Evolutionary conservation across 2,113 vertebrate genomes (phyloP), one percentile per base, ranked within the genome.

Genomic region (Gadus macrocephalus): DNA sequence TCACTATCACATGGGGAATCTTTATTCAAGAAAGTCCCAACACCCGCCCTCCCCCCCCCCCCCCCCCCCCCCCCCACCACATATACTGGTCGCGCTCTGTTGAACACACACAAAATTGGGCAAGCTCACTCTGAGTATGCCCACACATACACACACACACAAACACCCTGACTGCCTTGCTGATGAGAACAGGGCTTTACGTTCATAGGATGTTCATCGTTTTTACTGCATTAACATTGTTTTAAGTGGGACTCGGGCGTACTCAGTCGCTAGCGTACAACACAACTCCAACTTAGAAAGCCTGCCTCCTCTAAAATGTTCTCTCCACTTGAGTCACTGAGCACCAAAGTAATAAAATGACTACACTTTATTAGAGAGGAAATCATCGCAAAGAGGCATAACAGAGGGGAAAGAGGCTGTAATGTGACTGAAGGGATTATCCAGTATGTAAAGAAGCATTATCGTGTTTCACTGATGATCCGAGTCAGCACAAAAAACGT

Each of bases 1-100:
- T 90, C 88, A 88, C 91, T 92, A 92, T 92, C 91, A 90, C 86
- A 88, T 62, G 78, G 89, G 88, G 88, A 90, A 92, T 92, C 90
- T 92, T 89, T 90, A 89, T 85, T 85, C 81, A 77, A 88, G 84
- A 87, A 89, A 80, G 81, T 83, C 87, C 79, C 76, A 78, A 83
- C 83, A 82, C 85, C 83, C 15, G 76, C 65, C 75, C 67, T 71
- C 66, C 66, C 69, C 63, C 77, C 77, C 75, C 70, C 63, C 77
- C 76, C 75, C 87, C 82, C 11, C 76, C 65, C 76, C 66, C 72
- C 64, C 64, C 70, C 63, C 77, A 20, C 1, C 20, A 1, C 77
- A 49, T 14, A 7, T 35, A 49, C 75, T 80, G 84, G 83, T 85
- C 84, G 77, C 15, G 80, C 86, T 86, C 77, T 76, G 73, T 81